phyloP scores from a whole-genome alignment of 2,797 vertebrate genomes.

The Neopelma chrysocephalum region DNA sequence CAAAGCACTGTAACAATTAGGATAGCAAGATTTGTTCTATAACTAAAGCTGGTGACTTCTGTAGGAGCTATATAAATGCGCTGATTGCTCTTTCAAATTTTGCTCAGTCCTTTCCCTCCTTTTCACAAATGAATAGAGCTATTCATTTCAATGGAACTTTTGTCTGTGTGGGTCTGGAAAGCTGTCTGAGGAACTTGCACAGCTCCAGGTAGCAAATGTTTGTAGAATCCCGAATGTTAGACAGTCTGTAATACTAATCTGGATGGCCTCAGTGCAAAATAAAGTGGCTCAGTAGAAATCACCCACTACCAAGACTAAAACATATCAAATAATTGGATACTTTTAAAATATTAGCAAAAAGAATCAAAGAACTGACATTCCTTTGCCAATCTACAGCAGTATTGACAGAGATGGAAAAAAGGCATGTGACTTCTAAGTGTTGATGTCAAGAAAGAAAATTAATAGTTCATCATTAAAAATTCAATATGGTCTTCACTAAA shows the following conservation, averaged over 20 bases:
- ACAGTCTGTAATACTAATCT: background rate
- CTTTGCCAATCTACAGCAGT: background rate
- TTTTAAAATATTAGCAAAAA: background rate
- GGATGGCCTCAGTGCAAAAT: background rate
- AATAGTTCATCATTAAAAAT: background rate
- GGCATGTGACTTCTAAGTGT: background rate
- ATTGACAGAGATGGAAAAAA: background rate
- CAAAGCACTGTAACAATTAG: slow-evolving; percentile 31
- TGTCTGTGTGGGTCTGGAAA: slow-evolving; percentile 66
- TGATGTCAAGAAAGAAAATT: background rate
- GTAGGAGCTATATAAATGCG: slow-evolving; percentile 36
- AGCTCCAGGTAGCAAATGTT: slow-evolving; percentile 70
- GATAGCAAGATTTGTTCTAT: slow-evolving; percentile 46
- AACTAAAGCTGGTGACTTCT: slow-evolving; percentile 63
- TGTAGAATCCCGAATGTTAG: slow-evolving; percentile 54
- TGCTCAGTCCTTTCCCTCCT: slow-evolving; percentile 24
- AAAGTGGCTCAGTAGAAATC: background rate
- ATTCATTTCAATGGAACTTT: slow-evolving; percentile 73
- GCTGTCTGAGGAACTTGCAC: slow-evolving; percentile 25
- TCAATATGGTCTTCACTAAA: background rate
- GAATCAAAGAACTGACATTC: background rate
- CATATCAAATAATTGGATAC: background rate
- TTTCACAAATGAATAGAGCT: slow-evolving; percentile 63
- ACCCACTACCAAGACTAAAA: background rate
- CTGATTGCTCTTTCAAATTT: slow-evolving; percentile 61